These are phyloP conservation scores for Babyrousa celebensis DNA, from an alignment of 2,797 vertebrate genomes.

Conservation along the genomic window DNA sequence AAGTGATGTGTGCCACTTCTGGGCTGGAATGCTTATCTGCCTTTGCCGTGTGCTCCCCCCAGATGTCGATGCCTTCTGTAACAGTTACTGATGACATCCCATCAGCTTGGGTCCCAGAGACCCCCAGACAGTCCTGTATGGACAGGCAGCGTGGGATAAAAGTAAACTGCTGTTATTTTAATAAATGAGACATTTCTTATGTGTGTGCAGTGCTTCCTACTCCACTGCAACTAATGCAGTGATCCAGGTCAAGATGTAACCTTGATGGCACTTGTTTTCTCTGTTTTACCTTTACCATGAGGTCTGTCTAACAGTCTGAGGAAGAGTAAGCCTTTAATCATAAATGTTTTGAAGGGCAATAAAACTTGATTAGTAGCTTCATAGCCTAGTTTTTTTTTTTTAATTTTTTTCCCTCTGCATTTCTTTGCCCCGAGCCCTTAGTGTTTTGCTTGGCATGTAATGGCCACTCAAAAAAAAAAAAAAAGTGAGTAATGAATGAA, in stretches of 20 bases:
- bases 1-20: background rate
- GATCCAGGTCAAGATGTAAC: background rate
- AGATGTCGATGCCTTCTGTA: background rate
- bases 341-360: background rate
- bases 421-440: background rate
- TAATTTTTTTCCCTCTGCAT: background rate
- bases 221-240: background rate
- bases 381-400: background rate
- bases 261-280: background rate
- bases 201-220: background rate
- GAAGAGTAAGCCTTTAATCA: conserved; percentile 51
- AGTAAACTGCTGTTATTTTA: background rate
- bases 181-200: background rate
- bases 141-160: background rate
- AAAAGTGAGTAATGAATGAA: background rate
- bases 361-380: conserved; percentile 27
- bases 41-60: background rate
- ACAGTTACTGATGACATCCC: background rate
- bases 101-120: background rate
- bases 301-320: background rate
- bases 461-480: background rate
- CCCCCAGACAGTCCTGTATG: background rate
- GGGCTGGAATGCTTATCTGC: background rate
- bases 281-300: background rate
- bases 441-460: background rate